Conservation (phyloP, 2,888 invertebrate genomes). For the Drosophila engyochracea region DNA sequence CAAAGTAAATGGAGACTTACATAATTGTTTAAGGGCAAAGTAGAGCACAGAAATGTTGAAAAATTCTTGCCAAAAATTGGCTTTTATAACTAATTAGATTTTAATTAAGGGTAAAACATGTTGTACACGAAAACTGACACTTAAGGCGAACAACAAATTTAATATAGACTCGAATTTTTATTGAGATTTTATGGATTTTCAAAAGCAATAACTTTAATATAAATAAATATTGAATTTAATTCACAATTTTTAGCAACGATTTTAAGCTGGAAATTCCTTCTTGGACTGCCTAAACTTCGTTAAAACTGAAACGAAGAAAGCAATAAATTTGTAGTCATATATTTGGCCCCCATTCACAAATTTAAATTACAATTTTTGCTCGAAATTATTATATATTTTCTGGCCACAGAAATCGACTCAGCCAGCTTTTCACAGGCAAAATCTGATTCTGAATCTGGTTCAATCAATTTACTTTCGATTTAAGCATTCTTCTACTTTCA, state of each 20-base stretch:
- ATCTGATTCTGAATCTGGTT: not conserved
- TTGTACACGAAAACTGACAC: too few relatives aligned
- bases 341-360: not conserved
- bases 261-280: not conserved
- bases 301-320: not conserved
- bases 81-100: not conserved
- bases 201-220: not conserved
- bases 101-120: not conserved
- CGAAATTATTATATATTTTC: not conserved
- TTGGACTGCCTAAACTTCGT: fast-evolving
- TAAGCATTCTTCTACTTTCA: not conserved
- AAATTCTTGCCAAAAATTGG: not conserved
- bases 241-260: not conserved
- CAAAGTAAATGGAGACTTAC: not conserved
- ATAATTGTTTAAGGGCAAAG: not conserved
- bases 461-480: not conserved
- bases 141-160: not conserved
- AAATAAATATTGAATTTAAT: not conserved
- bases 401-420: too few relatives aligned
- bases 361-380: not conserved
- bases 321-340: not conserved
- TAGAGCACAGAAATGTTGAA: not conserved
- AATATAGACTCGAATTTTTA: fast-evolving
- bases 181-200: not conserved
- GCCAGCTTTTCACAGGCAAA: not conserved